Conservation (phyloP, 2,888 invertebrate species). For the Tetragonula carbonaria region DNA sequence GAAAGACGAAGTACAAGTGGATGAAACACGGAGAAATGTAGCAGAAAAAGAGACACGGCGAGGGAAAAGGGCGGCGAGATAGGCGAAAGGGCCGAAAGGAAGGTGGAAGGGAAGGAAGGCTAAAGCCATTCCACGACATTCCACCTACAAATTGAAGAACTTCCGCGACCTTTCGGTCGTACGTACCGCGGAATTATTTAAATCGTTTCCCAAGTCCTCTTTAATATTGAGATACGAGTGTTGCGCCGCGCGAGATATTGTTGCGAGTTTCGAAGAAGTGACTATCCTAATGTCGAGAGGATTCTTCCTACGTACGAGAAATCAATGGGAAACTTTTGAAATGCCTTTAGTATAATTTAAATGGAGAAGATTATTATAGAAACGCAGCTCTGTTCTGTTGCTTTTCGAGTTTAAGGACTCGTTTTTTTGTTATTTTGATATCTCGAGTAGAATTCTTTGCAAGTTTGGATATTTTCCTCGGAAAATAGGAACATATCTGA, state of each 20-base stretch:
- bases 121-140: conserved; percentile 70
- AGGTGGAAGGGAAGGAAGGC: conserved; percentile 24
- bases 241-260: conserved; percentile 37
- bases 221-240: conserved; percentile 75
- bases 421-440: not conserved
- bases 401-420: not conserved
- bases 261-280: conserved; percentile 1
- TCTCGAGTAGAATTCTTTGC: not conserved
- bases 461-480: not conserved
- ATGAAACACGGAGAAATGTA: conserved; percentile 56
- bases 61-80: conserved; percentile 1
- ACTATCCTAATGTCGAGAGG: not conserved
- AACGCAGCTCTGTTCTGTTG: not conserved
- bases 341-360: too few species aligned
- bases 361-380: not conserved
- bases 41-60: conserved; percentile 46
- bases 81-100: conserved; percentile 27
- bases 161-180: conserved; percentile 68
- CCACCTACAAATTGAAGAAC: conserved; percentile 78
- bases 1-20: conserved; percentile 58
- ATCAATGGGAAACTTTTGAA: too few species aligned
- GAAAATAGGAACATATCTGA: not conserved
- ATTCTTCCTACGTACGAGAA: not conserved
- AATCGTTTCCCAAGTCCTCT: conserved; percentile 76
- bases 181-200: conserved; percentile 76